phyloP scores from a whole-genome alignment of 2,888 invertebrate genomes.

The Deilephila elpenor region DNA sequence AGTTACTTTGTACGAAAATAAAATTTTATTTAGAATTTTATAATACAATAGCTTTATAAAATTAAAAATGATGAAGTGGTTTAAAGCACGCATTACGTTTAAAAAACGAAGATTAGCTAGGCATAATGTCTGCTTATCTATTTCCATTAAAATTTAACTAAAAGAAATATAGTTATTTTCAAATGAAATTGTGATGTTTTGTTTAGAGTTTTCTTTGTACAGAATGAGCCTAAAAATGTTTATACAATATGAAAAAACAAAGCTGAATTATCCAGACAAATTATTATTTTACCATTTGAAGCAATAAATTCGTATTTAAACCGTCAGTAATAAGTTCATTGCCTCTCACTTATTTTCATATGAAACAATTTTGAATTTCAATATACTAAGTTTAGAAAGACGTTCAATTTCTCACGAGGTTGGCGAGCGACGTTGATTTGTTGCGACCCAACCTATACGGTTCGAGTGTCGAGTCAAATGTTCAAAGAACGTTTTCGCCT shows the following conservation, averaged over 20 bases:
- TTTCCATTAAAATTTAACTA: background rate
- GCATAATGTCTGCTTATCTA: slow-evolving; percentile 17
- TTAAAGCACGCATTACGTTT: background rate
- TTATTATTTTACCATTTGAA: no score
- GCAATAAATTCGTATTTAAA: no score
- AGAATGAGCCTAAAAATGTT: no score
- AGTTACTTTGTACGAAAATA: background rate
- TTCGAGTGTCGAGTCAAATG: slow-evolving; percentile 28
- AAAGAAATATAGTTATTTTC: no score
- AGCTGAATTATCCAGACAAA: no score
- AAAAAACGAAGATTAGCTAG: slow-evolving; percentile 13
- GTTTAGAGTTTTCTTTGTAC: no score
- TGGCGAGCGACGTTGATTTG: slow-evolving; percentile 59
- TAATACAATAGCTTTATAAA: background rate
- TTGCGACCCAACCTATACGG: slow-evolving; percentile 47
- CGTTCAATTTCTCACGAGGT: slow-evolving; percentile 42
- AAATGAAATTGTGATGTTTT: no score
- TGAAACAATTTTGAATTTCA: background rate
- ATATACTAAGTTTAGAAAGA: background rate
- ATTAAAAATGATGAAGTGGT: slow-evolving; percentile 14
- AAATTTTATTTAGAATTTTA: no score
- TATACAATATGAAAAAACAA: no score
- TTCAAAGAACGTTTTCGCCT: slow-evolving; percentile 29
- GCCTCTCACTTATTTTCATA: no score
- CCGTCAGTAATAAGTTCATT: no score